These are phyloP conservation scores for Melolontha melolontha DNA, from an alignment of 2,888 invertebrate genomes.

Conservation along the genomic window DNA sequence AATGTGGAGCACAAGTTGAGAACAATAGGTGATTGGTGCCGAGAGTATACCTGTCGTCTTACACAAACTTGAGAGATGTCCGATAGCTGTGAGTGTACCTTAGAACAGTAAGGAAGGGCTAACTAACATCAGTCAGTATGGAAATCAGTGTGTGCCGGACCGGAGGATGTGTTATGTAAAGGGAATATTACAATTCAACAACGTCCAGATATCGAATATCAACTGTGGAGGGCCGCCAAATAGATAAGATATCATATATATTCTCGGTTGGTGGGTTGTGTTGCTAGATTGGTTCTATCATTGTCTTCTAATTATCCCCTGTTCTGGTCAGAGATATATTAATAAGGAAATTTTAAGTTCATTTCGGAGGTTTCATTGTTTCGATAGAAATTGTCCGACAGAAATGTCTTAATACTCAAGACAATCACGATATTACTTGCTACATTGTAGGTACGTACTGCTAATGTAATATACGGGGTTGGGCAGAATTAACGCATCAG, in stretches of 20 bases:
- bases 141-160: slow-evolving; percentile 61
- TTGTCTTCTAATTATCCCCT: slow-evolving; percentile 39
- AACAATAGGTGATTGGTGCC: slow-evolving; percentile 49
- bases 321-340: slow-evolving; percentile 39
- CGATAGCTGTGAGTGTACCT: slow-evolving; percentile 55
- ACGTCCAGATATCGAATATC: slow-evolving; percentile 45
- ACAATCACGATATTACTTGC: slow-evolving; percentile 3
- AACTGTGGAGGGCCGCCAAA: slow-evolving; percentile 35
- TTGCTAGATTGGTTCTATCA: slow-evolving; percentile 38
- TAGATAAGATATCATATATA: slow-evolving; percentile 40
- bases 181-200: slow-evolving; percentile 49
- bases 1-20: slow-evolving; percentile 43
- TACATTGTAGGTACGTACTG: not conserved
- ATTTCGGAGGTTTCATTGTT: slow-evolving; percentile 33
- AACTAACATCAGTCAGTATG: slow-evolving; percentile 63
- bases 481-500: too few relatives aligned
- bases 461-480: too few relatives aligned
- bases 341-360: slow-evolving; percentile 38
- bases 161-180: slow-evolving; percentile 52
- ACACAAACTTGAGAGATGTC: slow-evolving; percentile 57
- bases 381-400: slow-evolving; percentile 17
- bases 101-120: slow-evolving; percentile 60
- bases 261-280: slow-evolving; percentile 38
- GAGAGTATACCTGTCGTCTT: slow-evolving; percentile 60
- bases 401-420: slow-evolving; percentile 28